phyloP scores from a whole-genome alignment of 2,113 vertebrate genomes.

The Corythornis madagascariensis region DNA sequence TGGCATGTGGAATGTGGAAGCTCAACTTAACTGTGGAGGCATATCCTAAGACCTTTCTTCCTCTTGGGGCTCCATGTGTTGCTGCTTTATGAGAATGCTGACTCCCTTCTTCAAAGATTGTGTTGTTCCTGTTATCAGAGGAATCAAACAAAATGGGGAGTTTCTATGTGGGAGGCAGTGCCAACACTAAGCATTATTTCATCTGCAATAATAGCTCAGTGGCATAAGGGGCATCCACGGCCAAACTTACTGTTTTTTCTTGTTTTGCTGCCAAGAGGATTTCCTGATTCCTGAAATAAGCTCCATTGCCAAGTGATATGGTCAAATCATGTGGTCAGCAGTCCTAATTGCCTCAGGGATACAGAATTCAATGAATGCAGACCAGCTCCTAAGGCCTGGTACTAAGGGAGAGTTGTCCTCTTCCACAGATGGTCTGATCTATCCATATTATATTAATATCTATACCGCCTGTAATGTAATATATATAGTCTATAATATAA shows the following conservation, averaged over 20 bases:
- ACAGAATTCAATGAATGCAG: not conserved
- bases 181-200: not conserved
- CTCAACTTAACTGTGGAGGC: not conserved
- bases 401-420: not conserved
- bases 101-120: not conserved
- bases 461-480: not conserved
- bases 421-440: not conserved
- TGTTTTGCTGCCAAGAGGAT: not conserved
- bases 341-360: not conserved
- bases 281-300: constrained; percentile 33
- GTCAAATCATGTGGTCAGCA: not conserved
- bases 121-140: not conserved
- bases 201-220: not conserved
- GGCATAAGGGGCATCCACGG: not conserved
- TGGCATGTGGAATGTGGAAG: not conserved
- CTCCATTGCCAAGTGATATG: not conserved
- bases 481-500: not conserved
- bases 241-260: not conserved
- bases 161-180: not conserved
- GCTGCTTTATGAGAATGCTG: not conserved
- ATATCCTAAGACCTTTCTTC: not conserved
- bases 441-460: not conserved
- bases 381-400: accelerated
- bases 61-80: not conserved
- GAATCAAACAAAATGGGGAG: not conserved